Evolutionary conservation across 2,113 vertebrate species (phyloP).

Genomic region (Podarcis muralis): DNA sequence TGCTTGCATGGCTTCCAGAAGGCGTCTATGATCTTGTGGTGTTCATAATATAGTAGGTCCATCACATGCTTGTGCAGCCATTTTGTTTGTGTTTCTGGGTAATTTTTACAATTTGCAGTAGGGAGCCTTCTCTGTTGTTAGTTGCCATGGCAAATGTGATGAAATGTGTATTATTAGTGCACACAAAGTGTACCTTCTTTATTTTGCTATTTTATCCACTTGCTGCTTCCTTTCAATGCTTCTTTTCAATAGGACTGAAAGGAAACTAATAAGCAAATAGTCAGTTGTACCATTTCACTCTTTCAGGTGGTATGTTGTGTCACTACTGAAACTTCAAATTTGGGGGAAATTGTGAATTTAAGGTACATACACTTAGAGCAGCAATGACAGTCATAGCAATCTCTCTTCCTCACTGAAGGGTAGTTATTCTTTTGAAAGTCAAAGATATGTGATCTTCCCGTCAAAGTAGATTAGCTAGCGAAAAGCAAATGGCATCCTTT

Average conservation of each 20-base stretch:
- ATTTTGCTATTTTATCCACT: background rate
- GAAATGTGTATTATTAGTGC: background rate
- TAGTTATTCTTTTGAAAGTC: slow-evolving; percentile 71
- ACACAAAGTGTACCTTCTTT: background rate
- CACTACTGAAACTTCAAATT: background rate
- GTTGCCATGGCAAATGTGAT: background rate
- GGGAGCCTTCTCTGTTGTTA: background rate
- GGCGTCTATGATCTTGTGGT: background rate
- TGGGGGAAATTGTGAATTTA: background rate
- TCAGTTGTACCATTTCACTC: background rate
- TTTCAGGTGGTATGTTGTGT: background rate
- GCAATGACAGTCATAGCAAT: slow-evolving; percentile 6
- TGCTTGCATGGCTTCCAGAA: background rate
- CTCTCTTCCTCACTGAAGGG: slow-evolving; percentile 35
- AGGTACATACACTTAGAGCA: background rate
- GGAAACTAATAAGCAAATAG: background rate
- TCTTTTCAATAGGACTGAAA: background rate
- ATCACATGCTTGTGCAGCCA: background rate
- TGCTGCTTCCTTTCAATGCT: background rate
- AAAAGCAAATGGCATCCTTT: slow-evolving; percentile 80
- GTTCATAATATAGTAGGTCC: background rate
- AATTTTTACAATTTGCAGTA: background rate
- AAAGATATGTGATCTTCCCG: slow-evolving; percentile 78
- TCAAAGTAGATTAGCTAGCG: slow-evolving; percentile 77
- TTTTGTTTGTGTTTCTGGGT: background rate